A percentile compares a stretch with the other conserved stretches of the same genome.
These are phyloP conservation scores for Nasonovia ribisnigri DNA, from an alignment of 2,888 invertebrate species.

Conservation along the genomic window DNA sequence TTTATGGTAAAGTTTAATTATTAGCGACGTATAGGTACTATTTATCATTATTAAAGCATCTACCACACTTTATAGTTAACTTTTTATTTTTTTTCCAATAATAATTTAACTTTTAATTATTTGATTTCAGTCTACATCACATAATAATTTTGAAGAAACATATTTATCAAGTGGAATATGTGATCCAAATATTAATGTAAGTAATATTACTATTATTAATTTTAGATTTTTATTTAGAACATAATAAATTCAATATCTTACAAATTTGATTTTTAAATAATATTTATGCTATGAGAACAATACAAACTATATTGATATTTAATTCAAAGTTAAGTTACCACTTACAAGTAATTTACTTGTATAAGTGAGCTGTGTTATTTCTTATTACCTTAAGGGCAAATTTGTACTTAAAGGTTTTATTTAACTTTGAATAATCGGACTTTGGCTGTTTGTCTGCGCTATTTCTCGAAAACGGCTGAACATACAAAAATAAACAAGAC, in stretches of 20 bases:
- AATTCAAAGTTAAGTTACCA: neutral
- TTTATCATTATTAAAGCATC: neutral
- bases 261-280: neutral
- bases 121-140: constrained; percentile 21
- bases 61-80: neutral
- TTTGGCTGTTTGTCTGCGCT: too few relatives aligned
- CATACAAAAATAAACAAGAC: too few relatives aligned
- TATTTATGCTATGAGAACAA: neutral
- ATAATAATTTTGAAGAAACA: constrained; percentile 32
- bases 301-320: neutral
- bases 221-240: neutral
- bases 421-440: too few relatives aligned
- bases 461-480: too few relatives aligned
- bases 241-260: neutral
- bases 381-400: neutral
- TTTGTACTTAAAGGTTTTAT: neutral
- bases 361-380: neutral
- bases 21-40: neutral
- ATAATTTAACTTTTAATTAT: neutral
- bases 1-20: neutral
- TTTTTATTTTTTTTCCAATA: neutral
- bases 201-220: neutral
- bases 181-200: constrained; percentile 56
- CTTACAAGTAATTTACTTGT: neutral
- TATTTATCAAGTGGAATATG: constrained; percentile 52